These are phyloP conservation scores for Escarpia spicata DNA, from an alignment of 2,888 invertebrate species.

Conservation along the genomic window DNA sequence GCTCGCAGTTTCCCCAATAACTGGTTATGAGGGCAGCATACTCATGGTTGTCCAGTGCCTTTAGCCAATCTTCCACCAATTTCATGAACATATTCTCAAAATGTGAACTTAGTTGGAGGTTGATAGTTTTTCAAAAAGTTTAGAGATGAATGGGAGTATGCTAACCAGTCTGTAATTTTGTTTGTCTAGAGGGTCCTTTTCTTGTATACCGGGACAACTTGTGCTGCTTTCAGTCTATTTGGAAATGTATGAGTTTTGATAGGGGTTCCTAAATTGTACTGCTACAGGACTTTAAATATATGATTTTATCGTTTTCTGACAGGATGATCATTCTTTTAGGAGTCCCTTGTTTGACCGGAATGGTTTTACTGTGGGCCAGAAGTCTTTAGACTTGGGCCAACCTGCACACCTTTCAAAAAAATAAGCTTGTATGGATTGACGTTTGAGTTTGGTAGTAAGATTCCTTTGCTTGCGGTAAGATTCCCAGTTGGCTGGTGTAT, in stretches of 20 bases:
- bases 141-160: conserved; percentile 35
- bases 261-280: conserved; percentile 14
- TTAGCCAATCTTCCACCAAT: conserved; percentile 33
- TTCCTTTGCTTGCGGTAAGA: neutral
- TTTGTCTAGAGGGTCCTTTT: conserved; percentile 31
- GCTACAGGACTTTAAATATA: neutral
- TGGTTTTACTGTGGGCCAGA: conserved; percentile 23
- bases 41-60: conserved; percentile 32
- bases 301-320: neutral
- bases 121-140: conserved; percentile 34
- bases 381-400: conserved; percentile 10
- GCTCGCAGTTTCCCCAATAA: conserved; percentile 35
- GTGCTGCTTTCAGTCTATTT: conserved; percentile 33
- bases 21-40: conserved; percentile 34
- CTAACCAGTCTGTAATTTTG: conserved; percentile 39
- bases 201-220: conserved; percentile 35
- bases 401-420: neutral
- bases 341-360: conserved; percentile 20
- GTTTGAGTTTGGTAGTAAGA: neutral
- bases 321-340: neutral
- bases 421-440: neutral
- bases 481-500: neutral
- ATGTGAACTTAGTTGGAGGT: conserved; percentile 30
- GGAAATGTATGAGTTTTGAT: too few relatives aligned
- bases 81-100: conserved; percentile 34